These are phyloP conservation scores for Cynaeus angustus DNA, from an alignment of 2,888 invertebrate species.

Conservation along the genomic window DNA sequence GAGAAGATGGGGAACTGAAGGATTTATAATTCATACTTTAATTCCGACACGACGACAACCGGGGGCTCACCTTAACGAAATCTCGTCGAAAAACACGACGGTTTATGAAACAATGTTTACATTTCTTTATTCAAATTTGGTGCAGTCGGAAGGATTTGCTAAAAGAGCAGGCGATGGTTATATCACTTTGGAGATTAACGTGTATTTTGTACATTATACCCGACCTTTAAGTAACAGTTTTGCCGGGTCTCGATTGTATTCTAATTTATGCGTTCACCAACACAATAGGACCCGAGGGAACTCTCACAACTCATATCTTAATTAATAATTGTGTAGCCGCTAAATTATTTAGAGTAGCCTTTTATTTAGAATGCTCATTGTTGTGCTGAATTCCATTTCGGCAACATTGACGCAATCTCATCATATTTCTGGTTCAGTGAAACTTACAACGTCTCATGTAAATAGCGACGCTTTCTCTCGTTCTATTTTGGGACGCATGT, in stretches of 20 bases:
- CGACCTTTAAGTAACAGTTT: constrained; percentile 24
- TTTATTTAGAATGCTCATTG: constrained; percentile 32
- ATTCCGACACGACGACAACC: neutral
- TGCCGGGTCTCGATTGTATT: constrained; percentile 29
- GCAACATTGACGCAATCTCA: constrained; percentile 38
- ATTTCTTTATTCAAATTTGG: neutral
- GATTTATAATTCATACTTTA: constrained; percentile 40
- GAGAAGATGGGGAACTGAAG: constrained; percentile 6
- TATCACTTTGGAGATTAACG: constrained; percentile 7
- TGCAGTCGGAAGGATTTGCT: neutral
- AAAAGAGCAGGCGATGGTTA: neutral
- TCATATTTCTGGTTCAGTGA: constrained; percentile 37
- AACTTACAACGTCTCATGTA: constrained; percentile 31
- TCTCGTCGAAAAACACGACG: too few relatives aligned
- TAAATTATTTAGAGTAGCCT: constrained; percentile 39
- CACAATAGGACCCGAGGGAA: constrained; percentile 32
- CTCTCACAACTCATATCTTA: constrained; percentile 36
- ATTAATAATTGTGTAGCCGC: constrained; percentile 43
- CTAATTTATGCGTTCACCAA: constrained; percentile 27
- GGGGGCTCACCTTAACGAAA: neutral
- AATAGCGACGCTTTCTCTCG: constrained; percentile 15
- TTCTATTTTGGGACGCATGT: constrained; percentile 18
- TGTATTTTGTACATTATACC: constrained; percentile 8
- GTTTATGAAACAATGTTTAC: too few relatives aligned
- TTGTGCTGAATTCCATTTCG: constrained; percentile 28